Evolutionary conservation across 2,113 vertebrate genomes (phyloP).

Genomic region (Ammodytes marinus): DNA sequence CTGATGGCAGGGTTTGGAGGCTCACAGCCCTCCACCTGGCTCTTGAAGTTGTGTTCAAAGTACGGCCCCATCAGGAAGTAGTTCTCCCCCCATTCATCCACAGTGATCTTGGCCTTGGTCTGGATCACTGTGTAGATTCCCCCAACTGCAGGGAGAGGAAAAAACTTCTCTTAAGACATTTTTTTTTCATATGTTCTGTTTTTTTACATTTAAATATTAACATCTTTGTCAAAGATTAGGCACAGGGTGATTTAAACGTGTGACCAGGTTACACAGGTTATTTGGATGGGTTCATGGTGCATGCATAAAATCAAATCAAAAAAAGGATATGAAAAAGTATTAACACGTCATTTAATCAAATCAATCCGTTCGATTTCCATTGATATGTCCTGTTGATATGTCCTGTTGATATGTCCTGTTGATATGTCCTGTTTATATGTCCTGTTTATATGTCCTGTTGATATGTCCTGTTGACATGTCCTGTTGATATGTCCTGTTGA

Average conservation of each 20-base stretch:
- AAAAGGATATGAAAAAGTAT: no score
- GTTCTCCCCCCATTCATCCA: slow-evolving; percentile 97
- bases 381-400: no score
- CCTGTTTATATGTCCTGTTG: no score
- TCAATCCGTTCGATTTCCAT: no score
- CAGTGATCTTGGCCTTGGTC: slow-evolving; percentile 94
- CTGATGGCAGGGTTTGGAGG: slow-evolving; percentile 84
- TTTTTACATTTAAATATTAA: neutral
- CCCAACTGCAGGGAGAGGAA: slow-evolving; percentile 86
- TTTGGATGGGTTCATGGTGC: no score
- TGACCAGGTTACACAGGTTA: neutral
- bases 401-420: no score
- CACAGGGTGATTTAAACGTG: neutral
- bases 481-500: no score
- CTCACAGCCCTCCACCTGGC: slow-evolving; percentile 94
- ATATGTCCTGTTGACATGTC: no score
- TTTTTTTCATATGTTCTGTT: neutral
- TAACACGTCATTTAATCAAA: no score
- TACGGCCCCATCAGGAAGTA: slow-evolving; percentile 96
- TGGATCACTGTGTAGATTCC: slow-evolving; percentile 99
- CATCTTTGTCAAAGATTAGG: neutral
- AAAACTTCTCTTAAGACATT: neutral
- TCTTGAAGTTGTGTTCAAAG: slow-evolving; percentile 95
- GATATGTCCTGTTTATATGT: no score
- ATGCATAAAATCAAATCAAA: no score